A percentile compares a stretch with the other conserved stretches of the same genome.
Evolutionary conservation across 2,113 vertebrate species (phyloP).

Genomic region (Lepus timidus): DNA sequence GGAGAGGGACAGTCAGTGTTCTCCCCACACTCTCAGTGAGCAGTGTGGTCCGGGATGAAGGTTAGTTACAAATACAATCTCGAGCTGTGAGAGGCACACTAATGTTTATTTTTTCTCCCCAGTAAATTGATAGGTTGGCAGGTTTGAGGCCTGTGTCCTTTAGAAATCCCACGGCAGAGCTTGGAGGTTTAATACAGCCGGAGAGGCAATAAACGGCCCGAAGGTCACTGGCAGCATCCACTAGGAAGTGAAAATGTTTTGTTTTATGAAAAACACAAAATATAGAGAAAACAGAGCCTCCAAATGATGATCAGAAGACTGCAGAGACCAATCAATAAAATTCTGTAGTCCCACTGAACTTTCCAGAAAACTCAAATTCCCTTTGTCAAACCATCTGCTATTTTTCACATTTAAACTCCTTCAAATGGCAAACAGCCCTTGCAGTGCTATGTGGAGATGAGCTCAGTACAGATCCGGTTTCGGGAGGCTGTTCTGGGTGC

Average conservation of each 20-base stretch:
- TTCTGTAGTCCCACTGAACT: background rate
- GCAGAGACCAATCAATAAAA: constrained; percentile 3
- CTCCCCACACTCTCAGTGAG: background rate
- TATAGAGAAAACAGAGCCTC: constrained; percentile 15
- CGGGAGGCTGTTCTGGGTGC: background rate
- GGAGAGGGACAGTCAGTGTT: background rate
- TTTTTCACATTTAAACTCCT: background rate
- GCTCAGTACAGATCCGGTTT: accelerated
- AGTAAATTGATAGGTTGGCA: constrained; percentile 68
- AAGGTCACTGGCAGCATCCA: constrained; percentile 37
- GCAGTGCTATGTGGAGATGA: background rate
- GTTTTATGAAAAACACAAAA: constrained; percentile 68
- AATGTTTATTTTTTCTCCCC: constrained; percentile 1
- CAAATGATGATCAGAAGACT: background rate
- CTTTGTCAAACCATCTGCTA: background rate
- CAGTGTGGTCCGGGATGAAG: background rate
- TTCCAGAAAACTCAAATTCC: background rate
- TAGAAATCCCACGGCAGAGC: constrained; percentile 43
- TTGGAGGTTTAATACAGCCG: constrained; percentile 54
- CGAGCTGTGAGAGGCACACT: background rate
- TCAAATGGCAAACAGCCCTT: background rate
- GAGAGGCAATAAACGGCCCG: background rate
- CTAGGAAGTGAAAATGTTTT: background rate
- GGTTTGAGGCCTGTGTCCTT: constrained; percentile 75
- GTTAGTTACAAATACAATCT: constrained; percentile 27